A percentile compares a stretch with the other conserved stretches of the same genome.
These are phyloP conservation scores for Zalophus californianus DNA, from an alignment of 2,797 vertebrate genomes.

Conservation along the genomic window DNA sequence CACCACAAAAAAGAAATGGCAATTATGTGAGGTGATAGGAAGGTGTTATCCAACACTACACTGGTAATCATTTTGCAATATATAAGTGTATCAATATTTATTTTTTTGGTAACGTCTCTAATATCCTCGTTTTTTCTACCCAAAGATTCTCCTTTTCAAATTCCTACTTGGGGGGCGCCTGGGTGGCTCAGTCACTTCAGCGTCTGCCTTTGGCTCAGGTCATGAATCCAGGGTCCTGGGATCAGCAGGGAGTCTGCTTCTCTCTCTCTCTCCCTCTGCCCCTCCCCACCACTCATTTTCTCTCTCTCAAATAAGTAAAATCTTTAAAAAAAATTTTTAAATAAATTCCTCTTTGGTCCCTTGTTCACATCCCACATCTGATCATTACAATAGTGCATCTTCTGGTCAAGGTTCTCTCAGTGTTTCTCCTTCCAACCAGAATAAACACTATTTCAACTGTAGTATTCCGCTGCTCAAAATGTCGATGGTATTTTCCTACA, in stretches of 20 bases:
- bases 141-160: not conserved
- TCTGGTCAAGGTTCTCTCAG: not conserved
- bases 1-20: not conserved
- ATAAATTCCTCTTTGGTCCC: not conserved
- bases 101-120: not conserved
- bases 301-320: too few relatives aligned
- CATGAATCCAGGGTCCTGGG: too few relatives aligned
- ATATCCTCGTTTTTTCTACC: not conserved
- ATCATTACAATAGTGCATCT: not conserved
- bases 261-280: too few relatives aligned
- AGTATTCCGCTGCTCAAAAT: not conserved
- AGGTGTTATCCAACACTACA: not conserved
- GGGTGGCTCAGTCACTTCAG: too few relatives aligned
- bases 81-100: not conserved
- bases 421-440: not conserved
- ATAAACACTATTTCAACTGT: not conserved
- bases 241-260: too few relatives aligned
- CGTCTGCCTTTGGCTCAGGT: too few relatives aligned
- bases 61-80: not conserved
- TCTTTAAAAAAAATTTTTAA: too few relatives aligned
- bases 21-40: not conserved
- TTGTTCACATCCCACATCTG: not conserved
- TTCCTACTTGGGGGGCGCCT: not conserved
- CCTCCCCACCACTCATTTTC: too few relatives aligned
- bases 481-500: not conserved